Evolutionary conservation across 2,888 invertebrate species (phyloP).

Genomic region (Spisula subtruncata): DNA sequence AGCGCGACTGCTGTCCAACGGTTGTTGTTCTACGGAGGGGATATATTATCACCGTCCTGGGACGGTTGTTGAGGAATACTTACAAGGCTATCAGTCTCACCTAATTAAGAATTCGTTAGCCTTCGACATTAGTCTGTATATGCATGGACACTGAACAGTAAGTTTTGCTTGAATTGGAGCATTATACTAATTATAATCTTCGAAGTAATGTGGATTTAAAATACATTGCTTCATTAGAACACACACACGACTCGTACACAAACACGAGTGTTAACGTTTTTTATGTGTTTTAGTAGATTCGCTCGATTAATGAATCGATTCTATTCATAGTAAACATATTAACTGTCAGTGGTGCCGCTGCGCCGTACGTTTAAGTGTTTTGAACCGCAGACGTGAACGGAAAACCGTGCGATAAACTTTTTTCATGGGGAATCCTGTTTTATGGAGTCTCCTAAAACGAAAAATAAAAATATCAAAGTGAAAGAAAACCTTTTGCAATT

Average conservation of each 20-base stretch:
- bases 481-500: constrained; percentile 42
- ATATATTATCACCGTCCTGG: no score
- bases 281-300: constrained; percentile 5
- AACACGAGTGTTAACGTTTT: background rate
- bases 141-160: no score
- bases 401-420: constrained; percentile 33
- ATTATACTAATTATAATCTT: background rate
- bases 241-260: background rate
- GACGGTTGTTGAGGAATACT: no score
- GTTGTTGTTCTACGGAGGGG: no score
- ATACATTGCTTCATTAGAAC: background rate
- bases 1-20: no score
- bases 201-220: background rate
- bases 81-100: no score
- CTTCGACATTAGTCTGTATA: no score
- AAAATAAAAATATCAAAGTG: constrained; percentile 38
- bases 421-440: constrained; percentile 32
- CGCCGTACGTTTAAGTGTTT: constrained; percentile 39
- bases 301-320: background rate
- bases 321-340: background rate
- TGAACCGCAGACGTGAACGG: constrained; percentile 35
- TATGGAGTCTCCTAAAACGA: constrained; percentile 27
- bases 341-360: constrained; percentile 18
- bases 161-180: background rate
- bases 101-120: no score